Percentiles rank a stretch among this genome's conserved stretches.
These are phyloP conservation scores for Monomorium pharaonis DNA, from an alignment of 1,140 invertebrate genomes.

Conservation along the genomic window DNA sequence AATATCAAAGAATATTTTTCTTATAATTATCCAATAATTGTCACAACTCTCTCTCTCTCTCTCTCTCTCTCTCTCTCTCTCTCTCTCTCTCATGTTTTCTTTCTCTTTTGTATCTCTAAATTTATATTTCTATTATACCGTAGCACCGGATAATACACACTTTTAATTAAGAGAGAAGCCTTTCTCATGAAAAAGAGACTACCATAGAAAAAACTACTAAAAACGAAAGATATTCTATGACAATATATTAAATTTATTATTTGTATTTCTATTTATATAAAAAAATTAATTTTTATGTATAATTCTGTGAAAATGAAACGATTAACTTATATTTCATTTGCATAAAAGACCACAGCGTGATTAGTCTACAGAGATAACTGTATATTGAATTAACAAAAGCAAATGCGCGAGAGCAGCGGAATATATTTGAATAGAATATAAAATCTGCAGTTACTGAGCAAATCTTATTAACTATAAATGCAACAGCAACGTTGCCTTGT, in stretches of 20 bases:
- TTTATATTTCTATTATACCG: constrained; percentile 10
- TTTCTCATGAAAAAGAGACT: background rate
- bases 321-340: constrained; percentile 23
- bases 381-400: constrained; percentile 28
- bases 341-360: constrained; percentile 18
- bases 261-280: background rate
- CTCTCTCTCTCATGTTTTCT: background rate
- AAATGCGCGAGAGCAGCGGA: background rate
- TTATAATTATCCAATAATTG: background rate
- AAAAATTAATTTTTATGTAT: background rate
- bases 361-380: background rate
- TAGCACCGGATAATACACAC: background rate
- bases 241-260: constrained; percentile 6
- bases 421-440: constrained; percentile 51
- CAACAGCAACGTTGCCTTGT: background rate
- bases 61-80: background rate
- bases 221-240: constrained; percentile 4
- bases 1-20: background rate
- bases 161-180: constrained; percentile 35
- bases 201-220: background rate
- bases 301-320: constrained; percentile 7
- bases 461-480: constrained; percentile 39
- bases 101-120: background rate
- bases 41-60: background rate
- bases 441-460: background rate